phyloP scores from a whole-genome alignment of 2,888 invertebrate genomes.

The Chorisops tibialis region DNA sequence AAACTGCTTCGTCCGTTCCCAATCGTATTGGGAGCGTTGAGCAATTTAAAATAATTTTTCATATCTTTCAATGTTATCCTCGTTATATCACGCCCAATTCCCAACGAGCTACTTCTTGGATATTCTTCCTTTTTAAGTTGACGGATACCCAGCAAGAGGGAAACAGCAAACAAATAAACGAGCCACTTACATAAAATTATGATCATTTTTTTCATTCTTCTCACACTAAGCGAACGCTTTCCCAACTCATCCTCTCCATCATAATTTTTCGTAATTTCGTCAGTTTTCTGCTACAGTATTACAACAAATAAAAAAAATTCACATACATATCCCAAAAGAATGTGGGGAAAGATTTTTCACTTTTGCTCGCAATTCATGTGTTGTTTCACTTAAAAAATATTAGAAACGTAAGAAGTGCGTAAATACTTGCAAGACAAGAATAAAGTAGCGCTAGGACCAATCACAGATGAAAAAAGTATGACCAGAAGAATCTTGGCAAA shows the following conservation, averaged over 20 bases:
- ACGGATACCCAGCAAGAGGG: constrained; percentile 16
- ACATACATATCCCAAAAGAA: background rate
- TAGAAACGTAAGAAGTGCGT: too few species aligned
- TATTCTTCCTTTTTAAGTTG: constrained; percentile 7
- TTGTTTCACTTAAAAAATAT: too few species aligned
- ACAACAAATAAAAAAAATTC: background rate
- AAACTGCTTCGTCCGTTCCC: constrained; percentile 3
- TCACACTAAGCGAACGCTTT: background rate
- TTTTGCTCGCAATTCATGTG: background rate
- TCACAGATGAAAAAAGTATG: too few species aligned
- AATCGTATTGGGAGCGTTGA: constrained; percentile 8
- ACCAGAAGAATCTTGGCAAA: too few species aligned
- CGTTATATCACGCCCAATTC: constrained; percentile 22
- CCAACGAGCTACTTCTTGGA: background rate
- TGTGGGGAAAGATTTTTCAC: constrained; percentile 14
- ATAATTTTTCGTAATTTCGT: constrained; percentile 5
- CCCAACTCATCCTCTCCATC: background rate
- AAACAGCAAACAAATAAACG: constrained; percentile 30
- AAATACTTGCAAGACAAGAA: too few species aligned
- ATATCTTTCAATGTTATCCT: constrained; percentile 17
- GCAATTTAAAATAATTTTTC: constrained; percentile 24
- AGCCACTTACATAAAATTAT: constrained; percentile 30
- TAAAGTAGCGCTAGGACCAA: too few species aligned
- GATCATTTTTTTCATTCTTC: constrained; percentile 26
- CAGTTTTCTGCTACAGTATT: constrained; percentile 2